Evolutionary conservation across 2,113 vertebrate species (phyloP).

Genomic region (Catharus bicknelli): DNA sequence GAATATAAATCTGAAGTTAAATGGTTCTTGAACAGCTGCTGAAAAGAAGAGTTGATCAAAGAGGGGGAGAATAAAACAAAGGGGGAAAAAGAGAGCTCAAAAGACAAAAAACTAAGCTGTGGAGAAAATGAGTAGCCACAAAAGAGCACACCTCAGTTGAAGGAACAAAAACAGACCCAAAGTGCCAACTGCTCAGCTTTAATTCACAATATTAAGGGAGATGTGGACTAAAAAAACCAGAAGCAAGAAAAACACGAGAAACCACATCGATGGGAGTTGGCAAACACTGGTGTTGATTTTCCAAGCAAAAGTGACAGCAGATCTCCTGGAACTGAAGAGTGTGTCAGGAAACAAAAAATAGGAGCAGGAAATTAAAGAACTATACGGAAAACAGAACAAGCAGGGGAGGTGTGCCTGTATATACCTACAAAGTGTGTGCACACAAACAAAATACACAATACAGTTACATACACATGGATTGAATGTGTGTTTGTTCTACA

Average conservation of each 20-base stretch:
- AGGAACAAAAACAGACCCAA: not conserved
- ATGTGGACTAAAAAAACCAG: not conserved
- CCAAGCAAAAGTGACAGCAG: not conserved
- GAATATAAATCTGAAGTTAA: not conserved
- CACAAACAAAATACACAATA: not conserved
- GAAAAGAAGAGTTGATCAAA: not conserved
- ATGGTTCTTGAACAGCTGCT: not conserved
- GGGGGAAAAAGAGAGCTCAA: fast-evolving
- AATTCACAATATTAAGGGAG: not conserved
- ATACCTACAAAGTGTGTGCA: fast-evolving
- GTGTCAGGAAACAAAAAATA: not conserved
- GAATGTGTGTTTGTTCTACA: not conserved
- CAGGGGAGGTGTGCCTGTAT: not conserved
- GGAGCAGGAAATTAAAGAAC: not conserved
- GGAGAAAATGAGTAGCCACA: not conserved
- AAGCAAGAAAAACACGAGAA: not conserved
- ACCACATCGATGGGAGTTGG: not conserved
- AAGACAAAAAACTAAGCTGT: not conserved
- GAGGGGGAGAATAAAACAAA: not conserved
- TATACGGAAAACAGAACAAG: not conserved
- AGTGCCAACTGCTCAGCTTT: not conserved
- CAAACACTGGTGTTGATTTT: not conserved
- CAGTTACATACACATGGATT: fast-evolving
- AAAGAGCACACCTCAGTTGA: not conserved
- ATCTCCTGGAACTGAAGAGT: not conserved